Base-by-base conservation (phyloP, 1,140 invertebrate species). In the Euwallacea similis region DNA sequence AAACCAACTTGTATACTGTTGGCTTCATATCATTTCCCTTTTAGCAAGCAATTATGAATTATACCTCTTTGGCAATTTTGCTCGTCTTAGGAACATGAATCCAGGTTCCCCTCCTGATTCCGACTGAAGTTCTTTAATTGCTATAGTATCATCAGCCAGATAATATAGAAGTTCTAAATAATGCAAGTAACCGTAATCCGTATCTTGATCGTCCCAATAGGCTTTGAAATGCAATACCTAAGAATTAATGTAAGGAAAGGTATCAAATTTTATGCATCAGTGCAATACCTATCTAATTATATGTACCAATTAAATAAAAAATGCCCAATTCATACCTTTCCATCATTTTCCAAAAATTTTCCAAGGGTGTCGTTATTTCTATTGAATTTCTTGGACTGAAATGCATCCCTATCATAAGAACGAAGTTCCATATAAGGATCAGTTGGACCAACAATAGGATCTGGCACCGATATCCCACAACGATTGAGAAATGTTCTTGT, bases 141-240 rank as follows among this genome's bases (percentile, higher is more conserved):
- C 94, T 13, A 97, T 89, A 0, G 93, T 96, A 78, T 95, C 91
- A 80, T 98, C 94, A 0, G 90, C 87, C 10, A 97, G 83, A 81
- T 92, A 97, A 81, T 94, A 97, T 80, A 88, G 86, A 6, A 95
- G 83, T 75, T 92, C 88, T 4, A 94, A 81, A 75, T 91, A 82
- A 74, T 93, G 88, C n/a, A 94, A 77, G 43, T 87, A 84, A 43
- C 94, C 90, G 80, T 89, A 88, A 76, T 90, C 86, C 42, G 85
- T 88, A 3, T 88, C 85, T 7, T 89, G 85, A 79, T 97, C 94
- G 79, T 97, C 94, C 95, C 95, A 97, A 74, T 93, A 93, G 33
- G 90, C 94, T 75, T 88, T 90, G 80, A 98, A 97, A 75, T 93
- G 87, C 44, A 89, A 80, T 7, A 90, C 84, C 76, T 88, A 33